These are phyloP conservation scores for Penaeus monodon DNA, from an alignment of 2,888 invertebrate species.

Conservation along the genomic window DNA sequence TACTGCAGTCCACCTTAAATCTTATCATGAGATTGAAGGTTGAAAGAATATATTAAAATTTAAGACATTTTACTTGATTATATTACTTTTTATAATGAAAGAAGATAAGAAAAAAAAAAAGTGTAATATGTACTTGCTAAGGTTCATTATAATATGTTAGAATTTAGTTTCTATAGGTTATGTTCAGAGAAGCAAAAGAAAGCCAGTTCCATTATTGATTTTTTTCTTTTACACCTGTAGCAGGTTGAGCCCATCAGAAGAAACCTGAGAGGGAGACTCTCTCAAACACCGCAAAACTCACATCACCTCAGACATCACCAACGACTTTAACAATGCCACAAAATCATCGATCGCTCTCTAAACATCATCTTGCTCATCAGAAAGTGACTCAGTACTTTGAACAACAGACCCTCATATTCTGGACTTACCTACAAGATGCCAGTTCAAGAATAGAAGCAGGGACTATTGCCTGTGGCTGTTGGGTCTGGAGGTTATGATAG, in stretches of 20 bases:
- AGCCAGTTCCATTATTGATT: too few species aligned
- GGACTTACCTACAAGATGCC: slow-evolving; percentile 85
- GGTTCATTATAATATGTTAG: too few species aligned
- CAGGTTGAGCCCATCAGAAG: slow-evolving; percentile 11
- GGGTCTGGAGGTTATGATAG: slow-evolving; percentile 87
- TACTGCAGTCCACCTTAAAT: slow-evolving; percentile 1
- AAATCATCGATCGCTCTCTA: slow-evolving; percentile 39
- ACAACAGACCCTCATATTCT: slow-evolving; percentile 39
- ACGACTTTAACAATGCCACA: slow-evolving; percentile 26
- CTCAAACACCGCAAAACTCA: slow-evolving; percentile 2
- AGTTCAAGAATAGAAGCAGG: slow-evolving; percentile 82
- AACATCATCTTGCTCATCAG: slow-evolving; percentile 39
- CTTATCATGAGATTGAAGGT: too few species aligned
- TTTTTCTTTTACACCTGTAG: neutral
- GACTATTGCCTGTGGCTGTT: slow-evolving; percentile 80
- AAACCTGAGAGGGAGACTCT: neutral
- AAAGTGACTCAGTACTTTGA: slow-evolving; percentile 28
- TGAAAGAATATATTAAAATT: too few species aligned
- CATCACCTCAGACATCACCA: slow-evolving; percentile 25
- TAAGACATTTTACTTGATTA: too few species aligned
- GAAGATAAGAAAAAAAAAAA: too few species aligned
- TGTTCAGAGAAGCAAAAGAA: too few species aligned
- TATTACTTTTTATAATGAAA: too few species aligned
- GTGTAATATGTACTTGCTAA: too few species aligned
- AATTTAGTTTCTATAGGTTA: too few species aligned